phyloP scores from a whole-genome alignment of 1,140 invertebrate species.

The Diabrotica virgifera region DNA sequence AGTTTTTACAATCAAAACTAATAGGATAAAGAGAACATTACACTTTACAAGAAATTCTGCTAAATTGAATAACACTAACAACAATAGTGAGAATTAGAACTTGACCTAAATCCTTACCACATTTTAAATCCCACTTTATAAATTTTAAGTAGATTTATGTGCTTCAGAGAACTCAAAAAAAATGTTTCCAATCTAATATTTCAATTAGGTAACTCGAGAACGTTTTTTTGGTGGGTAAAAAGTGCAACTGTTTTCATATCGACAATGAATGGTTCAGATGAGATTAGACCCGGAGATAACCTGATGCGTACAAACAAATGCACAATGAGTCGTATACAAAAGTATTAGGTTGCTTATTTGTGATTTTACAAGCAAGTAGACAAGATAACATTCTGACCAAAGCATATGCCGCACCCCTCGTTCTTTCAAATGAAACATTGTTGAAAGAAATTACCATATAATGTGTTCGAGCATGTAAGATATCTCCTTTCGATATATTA shows the following conservation, averaged over 20 bases:
- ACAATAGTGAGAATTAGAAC: not conserved
- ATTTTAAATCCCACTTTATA: constrained; percentile 7
- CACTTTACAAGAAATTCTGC: not conserved
- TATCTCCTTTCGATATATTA: not conserved
- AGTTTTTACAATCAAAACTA: not conserved
- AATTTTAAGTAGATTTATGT: constrained; percentile 7
- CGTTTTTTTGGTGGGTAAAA: constrained; percentile 20
- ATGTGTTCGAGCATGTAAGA: not conserved
- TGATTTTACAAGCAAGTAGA: constrained; percentile 38
- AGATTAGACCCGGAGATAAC: constrained; percentile 32
- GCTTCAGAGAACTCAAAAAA: constrained; percentile 9
- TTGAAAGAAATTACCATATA: constrained; percentile 3
- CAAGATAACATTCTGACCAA: constrained; percentile 32
- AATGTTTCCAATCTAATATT: constrained; percentile 11
- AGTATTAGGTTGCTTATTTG: constrained; percentile 41
- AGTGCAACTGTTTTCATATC: constrained; percentile 31
- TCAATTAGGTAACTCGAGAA: constrained; percentile 7
- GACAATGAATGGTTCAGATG: constrained; percentile 24
- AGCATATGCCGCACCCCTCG: constrained; percentile 16
- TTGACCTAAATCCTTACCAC: constrained; percentile 6
- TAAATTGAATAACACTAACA: not conserved
- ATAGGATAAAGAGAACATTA: not conserved
- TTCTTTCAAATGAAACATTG: not conserved
- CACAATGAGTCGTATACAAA: constrained; percentile 34
- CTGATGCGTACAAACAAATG: constrained; percentile 20